phyloP scores from a whole-genome alignment of 2,888 invertebrate genomes.

The Ceramica pisi region DNA sequence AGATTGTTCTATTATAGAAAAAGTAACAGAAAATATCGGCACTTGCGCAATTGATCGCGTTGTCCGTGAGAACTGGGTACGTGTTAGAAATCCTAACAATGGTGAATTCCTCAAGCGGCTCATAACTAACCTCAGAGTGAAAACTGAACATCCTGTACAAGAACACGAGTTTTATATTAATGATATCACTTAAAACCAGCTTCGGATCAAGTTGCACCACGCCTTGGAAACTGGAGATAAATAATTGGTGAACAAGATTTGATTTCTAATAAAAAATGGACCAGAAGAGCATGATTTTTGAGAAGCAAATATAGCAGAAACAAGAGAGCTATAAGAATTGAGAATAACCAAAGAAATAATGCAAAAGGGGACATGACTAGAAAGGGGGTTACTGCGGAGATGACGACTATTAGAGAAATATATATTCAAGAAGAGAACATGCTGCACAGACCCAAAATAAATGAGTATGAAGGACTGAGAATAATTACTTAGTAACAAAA shows the following conservation, averaged over 20 bases:
- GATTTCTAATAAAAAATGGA: constrained; percentile 7
- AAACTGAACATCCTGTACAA: constrained; percentile 70
- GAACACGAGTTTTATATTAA: constrained; percentile 62
- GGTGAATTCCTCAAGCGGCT: constrained; percentile 68
- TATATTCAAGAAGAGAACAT: background rate
- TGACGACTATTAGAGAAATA: background rate
- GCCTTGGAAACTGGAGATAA: background rate
- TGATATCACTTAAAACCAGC: constrained; percentile 33
- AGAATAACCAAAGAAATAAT: background rate
- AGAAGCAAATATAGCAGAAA: background rate
- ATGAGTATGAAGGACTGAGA: background rate
- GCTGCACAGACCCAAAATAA: background rate
- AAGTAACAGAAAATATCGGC: constrained; percentile 68
- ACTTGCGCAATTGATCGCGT: constrained; percentile 72
- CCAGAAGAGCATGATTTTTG: background rate
- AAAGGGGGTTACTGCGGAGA: background rate
- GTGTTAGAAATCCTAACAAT: constrained; percentile 85
- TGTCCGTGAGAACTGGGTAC: constrained; percentile 85
- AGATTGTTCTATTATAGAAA: constrained; percentile 66
- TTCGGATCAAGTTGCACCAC: background rate
- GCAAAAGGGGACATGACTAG: background rate
- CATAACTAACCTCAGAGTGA: constrained; percentile 70
- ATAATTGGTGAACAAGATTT: background rate
- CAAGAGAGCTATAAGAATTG: background rate
- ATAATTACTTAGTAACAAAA: background rate